These are phyloP conservation scores for Azemiops feae DNA, from an alignment of 2,113 vertebrate genomes.

Conservation along the genomic window DNA sequence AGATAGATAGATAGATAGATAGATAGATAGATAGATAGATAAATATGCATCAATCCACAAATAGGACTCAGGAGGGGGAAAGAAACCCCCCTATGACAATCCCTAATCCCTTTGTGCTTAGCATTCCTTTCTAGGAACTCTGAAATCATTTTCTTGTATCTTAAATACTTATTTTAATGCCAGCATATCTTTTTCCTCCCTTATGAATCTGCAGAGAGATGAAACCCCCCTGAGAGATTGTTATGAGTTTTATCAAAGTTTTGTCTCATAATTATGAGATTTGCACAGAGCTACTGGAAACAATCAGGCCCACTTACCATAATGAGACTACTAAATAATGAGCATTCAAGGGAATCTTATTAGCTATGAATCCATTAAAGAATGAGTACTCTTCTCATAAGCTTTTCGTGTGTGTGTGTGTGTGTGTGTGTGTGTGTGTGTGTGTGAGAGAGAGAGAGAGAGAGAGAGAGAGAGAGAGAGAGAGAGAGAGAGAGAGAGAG, in stretches of 20 bases:
- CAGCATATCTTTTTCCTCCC: neutral
- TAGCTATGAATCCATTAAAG: constrained; percentile 61
- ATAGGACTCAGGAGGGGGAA: neutral
- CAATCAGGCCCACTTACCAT: constrained; percentile 69
- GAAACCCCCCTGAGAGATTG: constrained; percentile 50
- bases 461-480: no score
- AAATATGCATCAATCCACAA: neutral
- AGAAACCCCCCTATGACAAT: neutral
- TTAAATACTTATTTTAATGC: constrained; percentile 13
- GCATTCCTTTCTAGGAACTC: neutral
- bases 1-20: no score
- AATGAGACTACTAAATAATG: constrained; percentile 73
- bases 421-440: neutral
- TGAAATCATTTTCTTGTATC: neutral
- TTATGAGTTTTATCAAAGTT: constrained; percentile 68
- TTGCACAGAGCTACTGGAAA: constrained; percentile 59
- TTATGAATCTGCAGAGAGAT: constrained; percentile 38
- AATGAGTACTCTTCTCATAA: constrained; percentile 53
- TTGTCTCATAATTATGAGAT: constrained; percentile 69
- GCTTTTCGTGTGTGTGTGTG: constrained; percentile 18
- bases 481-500: neutral
- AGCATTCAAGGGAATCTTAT: constrained; percentile 75
- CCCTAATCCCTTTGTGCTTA: neutral
- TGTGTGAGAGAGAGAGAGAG: no score
- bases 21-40: neutral